Evolutionary conservation across 2,797 vertebrate species (phyloP).

Genomic region (Setipinna tenuifilis): DNA sequence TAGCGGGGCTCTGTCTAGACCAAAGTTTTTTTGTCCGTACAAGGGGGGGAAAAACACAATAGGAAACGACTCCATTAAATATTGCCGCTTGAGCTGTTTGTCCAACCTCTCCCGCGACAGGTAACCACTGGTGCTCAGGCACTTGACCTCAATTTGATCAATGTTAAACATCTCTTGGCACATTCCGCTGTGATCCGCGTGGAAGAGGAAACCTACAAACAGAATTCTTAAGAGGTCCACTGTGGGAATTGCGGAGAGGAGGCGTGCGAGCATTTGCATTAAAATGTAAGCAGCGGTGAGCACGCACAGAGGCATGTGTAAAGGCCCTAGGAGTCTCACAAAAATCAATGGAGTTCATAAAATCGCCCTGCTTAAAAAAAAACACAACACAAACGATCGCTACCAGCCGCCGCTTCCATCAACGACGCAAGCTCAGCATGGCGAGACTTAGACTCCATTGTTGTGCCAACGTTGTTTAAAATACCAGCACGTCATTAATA

Average conservation of each 20-base stretch:
- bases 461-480: conserved; percentile 67
- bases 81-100: neutral
- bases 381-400: conserved; percentile 36
- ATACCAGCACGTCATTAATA: conserved; percentile 71
- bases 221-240: neutral
- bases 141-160: neutral
- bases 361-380: neutral
- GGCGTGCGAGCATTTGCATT: neutral
- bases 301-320: neutral
- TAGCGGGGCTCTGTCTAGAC: neutral
- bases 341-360: conserved; percentile 21
- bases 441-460: conserved; percentile 68
- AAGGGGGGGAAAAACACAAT: neutral
- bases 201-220: conserved; percentile 7
- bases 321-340: neutral
- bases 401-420: conserved; percentile 53
- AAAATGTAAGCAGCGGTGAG: neutral
- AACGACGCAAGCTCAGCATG: conserved; percentile 59
- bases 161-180: neutral
- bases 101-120: neutral
- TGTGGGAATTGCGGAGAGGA: neutral
- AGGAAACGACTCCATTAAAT: conserved; percentile 2
- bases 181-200: neutral
- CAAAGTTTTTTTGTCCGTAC: neutral
- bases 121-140: neutral